Evolutionary conservation across 2,888 invertebrate genomes (phyloP), one percentile per base, ranked within the genome.

Genomic region (Resseliella maxima): DNA sequence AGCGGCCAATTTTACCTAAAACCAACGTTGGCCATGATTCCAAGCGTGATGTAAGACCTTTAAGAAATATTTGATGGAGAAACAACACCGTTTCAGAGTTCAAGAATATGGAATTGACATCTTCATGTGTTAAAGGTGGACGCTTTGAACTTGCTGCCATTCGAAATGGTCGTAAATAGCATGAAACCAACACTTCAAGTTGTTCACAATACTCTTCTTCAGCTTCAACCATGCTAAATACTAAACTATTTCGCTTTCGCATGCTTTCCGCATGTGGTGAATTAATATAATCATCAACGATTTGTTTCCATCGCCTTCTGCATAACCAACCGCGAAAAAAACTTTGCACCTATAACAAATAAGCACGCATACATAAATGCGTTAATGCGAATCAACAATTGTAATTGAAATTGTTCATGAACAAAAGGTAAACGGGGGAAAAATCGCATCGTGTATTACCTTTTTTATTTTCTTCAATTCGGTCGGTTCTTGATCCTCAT

Each of bases 131-230:
- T 90, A 97, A 97, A 0, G 97, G 96, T 1, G 98, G 97, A 89
- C 96, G 96, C 91, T 97, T 97, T 15, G 97, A 96, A 89, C 96
- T 96, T 36, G 98, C 98, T 0, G 97, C 97, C 97, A 98, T 97
- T 92, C 96, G 95, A 90, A 97, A 96, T 0, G 97, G 96, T 46
- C 97, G 93, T 31, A 97, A 92, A 91, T 97, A 98, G 89, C 97
- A 97, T 18, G 96, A 95, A 27, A 96, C 95, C 64, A 96, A 92
- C 59, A 95, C 94, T 89, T 97, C 96, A 93, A 98, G 93, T 91
- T 97, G 97, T 89, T 97, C 96, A 89, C 97, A 94, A 90, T 98
- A 98, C 89, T 97, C 97, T 90, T 97, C 97, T 91, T 98, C 98
- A 5, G 96, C 95, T 90, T 98, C 97, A 0, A 98, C 97, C 97